phyloP scores from a whole-genome alignment of 2,888 invertebrate species.

The Antheraea assamensis region DNA sequence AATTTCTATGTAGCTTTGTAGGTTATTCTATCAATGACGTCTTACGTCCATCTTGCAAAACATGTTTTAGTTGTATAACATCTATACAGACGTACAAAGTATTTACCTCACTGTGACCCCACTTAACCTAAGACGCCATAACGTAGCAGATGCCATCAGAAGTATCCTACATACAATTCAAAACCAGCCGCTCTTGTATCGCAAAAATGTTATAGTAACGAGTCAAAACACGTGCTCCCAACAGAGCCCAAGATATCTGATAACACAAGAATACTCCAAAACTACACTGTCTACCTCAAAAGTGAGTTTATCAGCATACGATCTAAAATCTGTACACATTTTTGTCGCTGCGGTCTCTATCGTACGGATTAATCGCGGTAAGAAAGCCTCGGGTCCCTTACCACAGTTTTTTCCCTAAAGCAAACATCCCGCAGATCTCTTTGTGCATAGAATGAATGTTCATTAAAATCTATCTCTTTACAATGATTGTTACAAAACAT shows the following conservation, averaged over 20 bases:
- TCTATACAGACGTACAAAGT: slow-evolving; percentile 20
- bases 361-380: slow-evolving; percentile 68
- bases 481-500: background rate
- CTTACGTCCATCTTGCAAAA: slow-evolving; percentile 6
- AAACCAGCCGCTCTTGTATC: slow-evolving; percentile 44
- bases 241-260: slow-evolving; percentile 48
- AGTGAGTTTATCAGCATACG: slow-evolving; percentile 74
- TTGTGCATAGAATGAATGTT: slow-evolving; percentile 39
- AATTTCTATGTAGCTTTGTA: background rate
- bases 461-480: slow-evolving; percentile 18
- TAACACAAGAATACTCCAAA: slow-evolving; percentile 62
- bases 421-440: slow-evolving; percentile 58
- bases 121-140: slow-evolving; percentile 52
- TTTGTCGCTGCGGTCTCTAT: slow-evolving; percentile 75
- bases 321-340: slow-evolving; percentile 79
- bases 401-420: slow-evolving; percentile 55
- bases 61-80: slow-evolving; percentile 24
- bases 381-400: slow-evolving; percentile 60
- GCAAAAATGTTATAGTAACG: slow-evolving; percentile 59
- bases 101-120: slow-evolving; percentile 39
- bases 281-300: slow-evolving; percentile 69
- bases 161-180: slow-evolving; percentile 59
- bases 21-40: background rate
- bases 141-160: slow-evolving; percentile 46
- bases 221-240: slow-evolving; percentile 75